Conservation (phyloP, 2,113 vertebrate genomes). For the Loxodonta africana region DNA sequence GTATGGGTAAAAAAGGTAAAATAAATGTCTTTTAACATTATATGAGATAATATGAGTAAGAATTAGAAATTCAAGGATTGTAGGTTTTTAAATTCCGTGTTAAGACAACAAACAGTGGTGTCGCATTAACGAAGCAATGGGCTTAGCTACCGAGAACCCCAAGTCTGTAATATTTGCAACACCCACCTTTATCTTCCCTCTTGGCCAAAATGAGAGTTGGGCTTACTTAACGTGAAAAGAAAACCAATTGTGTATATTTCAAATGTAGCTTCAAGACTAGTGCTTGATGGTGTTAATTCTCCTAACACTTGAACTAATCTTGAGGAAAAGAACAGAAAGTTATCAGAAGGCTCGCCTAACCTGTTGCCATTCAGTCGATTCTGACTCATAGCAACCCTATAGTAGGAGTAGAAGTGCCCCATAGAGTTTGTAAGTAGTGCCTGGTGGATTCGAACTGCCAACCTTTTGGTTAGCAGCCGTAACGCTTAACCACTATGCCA, state of each 20-base stretch:
- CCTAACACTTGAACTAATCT: background rate
- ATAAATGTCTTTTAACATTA: slow-evolving; percentile 52
- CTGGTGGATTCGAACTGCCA: no score
- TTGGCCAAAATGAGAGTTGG: background rate
- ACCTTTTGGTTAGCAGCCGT: no score
- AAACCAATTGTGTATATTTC: background rate
- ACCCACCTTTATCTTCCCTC: background rate
- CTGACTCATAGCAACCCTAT: no score
- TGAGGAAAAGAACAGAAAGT: background rate
- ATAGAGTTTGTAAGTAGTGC: no score
- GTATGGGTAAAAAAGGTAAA: slow-evolving; percentile 61
- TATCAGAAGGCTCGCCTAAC: background rate
- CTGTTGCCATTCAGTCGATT: no score
- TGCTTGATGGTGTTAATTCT: background rate
- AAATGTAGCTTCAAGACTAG: background rate
- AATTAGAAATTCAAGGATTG: background rate
- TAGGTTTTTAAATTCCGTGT: background rate
- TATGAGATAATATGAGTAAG: background rate
- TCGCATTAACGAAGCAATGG: background rate
- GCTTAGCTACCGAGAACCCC: background rate
- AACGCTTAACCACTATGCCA: no score
- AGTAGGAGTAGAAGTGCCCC: no score
- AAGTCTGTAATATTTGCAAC: background rate
- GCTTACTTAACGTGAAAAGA: background rate
- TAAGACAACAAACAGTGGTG: background rate